Evolutionary conservation across 2,113 vertebrate genomes (phyloP).

Genomic region (Micromys minutus): DNA sequence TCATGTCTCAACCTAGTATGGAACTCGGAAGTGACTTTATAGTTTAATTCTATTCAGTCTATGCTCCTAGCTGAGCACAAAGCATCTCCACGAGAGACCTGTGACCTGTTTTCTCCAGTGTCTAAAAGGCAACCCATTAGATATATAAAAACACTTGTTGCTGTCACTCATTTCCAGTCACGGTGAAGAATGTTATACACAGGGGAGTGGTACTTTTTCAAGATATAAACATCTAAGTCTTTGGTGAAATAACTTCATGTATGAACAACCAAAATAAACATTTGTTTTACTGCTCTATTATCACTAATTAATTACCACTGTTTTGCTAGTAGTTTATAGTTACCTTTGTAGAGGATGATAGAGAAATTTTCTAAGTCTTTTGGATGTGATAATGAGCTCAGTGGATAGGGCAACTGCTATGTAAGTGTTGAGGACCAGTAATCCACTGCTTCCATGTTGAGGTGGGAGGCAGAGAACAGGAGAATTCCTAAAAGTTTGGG

Average conservation of each 20-base stretch:
- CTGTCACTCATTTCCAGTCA: background rate
- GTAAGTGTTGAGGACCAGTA: background rate
- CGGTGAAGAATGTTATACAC: background rate
- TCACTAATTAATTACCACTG: background rate
- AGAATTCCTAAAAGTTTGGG: background rate
- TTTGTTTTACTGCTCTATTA: background rate
- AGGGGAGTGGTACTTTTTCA: background rate
- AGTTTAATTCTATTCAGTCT: background rate
- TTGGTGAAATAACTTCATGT: background rate
- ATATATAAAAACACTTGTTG: background rate
- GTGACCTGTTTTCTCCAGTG: background rate
- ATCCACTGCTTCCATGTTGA: background rate
- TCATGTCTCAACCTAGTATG: background rate
- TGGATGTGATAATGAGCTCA: background rate
- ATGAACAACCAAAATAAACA: background rate
- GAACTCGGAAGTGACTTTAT: background rate
- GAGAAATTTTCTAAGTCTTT: background rate
- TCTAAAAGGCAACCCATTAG: background rate
- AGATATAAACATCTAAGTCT: background rate
- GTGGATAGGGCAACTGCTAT: background rate
- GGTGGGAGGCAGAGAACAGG: background rate
- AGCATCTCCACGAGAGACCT: background rate
- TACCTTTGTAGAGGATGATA: background rate
- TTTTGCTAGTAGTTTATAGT: background rate
- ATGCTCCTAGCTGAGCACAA: too few species aligned